phyloP scores from a whole-genome alignment of 2,113 vertebrate species.

The Canis aureus region DNA sequence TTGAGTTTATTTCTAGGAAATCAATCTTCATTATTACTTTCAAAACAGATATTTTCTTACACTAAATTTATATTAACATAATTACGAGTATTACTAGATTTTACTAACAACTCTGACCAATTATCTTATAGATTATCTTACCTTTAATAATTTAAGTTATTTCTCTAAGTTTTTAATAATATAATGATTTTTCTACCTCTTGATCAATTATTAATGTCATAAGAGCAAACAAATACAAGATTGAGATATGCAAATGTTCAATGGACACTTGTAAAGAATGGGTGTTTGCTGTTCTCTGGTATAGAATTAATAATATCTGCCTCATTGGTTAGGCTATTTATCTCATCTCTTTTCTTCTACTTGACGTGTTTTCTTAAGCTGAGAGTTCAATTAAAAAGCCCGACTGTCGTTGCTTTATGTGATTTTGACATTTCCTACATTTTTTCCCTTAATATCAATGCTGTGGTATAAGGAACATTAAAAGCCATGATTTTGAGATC shows the following conservation, averaged over 20 bases:
- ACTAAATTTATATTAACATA: constrained; percentile 32
- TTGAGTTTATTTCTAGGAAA: constrained; percentile 6
- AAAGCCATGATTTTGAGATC: background rate
- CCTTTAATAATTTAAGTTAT: constrained; percentile 12
- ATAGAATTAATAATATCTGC: background rate
- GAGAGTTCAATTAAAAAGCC: background rate
- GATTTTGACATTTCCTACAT: background rate
- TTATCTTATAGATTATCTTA: constrained; percentile 40
- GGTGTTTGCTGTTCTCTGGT: background rate
- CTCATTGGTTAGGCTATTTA: background rate
- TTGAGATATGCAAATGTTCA: background rate
- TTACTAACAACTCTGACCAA: constrained; percentile 26
- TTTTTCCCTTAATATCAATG: background rate
- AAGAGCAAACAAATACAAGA: background rate
- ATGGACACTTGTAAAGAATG: background rate
- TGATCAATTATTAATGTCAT: background rate
- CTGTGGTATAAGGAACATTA: background rate
- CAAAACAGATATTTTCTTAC: background rate
- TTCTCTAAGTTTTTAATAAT: constrained; percentile 6
- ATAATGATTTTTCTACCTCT: background rate
- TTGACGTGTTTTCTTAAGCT: background rate
- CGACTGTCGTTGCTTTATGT: background rate
- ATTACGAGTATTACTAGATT: background rate
- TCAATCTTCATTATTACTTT: constrained; percentile 40
- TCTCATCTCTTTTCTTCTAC: background rate